These are phyloP conservation scores for Heteronetta atricapilla DNA, from an alignment of 2,113 vertebrate species.

Conservation along the genomic window DNA sequence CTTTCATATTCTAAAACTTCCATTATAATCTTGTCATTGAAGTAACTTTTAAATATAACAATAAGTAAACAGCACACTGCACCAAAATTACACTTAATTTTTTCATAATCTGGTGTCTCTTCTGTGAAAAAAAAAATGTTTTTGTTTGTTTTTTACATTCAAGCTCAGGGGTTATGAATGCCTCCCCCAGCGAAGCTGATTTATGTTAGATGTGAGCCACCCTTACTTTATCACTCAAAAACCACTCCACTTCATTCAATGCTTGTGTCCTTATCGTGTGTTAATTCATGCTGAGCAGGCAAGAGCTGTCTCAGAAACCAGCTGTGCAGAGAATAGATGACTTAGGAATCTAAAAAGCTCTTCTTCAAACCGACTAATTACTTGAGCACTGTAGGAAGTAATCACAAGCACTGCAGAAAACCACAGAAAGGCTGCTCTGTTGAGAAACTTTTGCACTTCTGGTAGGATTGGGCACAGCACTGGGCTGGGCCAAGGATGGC, in stretches of 20 bases:
- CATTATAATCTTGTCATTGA: neutral
- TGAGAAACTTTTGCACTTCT: neutral
- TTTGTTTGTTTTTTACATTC: neutral
- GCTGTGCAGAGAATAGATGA: neutral
- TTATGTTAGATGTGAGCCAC: neutral
- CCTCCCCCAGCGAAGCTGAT: neutral
- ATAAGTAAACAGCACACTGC: neutral
- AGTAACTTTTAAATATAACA: neutral
- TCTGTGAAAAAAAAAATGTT: neutral
- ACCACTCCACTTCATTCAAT: neutral
- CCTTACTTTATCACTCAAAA: accelerated
- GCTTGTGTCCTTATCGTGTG: accelerated
- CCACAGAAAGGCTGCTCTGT: neutral
- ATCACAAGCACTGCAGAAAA: neutral
- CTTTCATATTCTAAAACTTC: neutral
- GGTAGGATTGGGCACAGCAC: accelerated
- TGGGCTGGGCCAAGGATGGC: neutral
- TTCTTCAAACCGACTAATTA: neutral
- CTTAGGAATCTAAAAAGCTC: neutral
- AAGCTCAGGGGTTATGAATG: neutral
- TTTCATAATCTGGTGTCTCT: neutral
- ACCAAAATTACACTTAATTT: neutral
- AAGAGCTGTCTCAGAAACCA: neutral
- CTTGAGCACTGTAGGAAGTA: neutral
- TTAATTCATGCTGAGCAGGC: neutral